Conservation (phyloP, 1,140 invertebrate species). For the Anoplolepis gracilipes region DNA sequence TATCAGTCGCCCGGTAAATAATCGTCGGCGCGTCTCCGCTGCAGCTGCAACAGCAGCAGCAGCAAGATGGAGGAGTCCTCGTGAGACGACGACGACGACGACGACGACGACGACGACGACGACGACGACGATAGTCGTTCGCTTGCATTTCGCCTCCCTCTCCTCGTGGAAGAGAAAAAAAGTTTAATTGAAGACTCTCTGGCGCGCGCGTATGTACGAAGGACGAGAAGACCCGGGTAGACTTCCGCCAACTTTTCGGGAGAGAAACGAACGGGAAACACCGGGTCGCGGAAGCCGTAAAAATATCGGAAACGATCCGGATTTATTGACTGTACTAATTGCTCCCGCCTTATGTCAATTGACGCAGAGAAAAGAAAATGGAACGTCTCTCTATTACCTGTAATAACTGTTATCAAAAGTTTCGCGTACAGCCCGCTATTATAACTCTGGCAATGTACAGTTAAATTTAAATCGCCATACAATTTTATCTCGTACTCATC, state of each 20-base stretch:
- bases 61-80: neutral
- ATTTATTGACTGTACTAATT: conserved; percentile 51
- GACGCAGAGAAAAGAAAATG: neutral
- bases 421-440: too few species aligned
- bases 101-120: too few species aligned
- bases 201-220: neutral
- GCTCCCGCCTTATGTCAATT: neutral
- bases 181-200: conserved; percentile 25
- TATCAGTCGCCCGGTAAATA: conserved; percentile 46
- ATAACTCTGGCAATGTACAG: neutral
- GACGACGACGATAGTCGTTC: too few species aligned
- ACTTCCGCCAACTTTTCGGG: conserved; percentile 10
- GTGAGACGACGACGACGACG: conserved; percentile 10
- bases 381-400: neutral
- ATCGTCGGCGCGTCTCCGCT: neutral
- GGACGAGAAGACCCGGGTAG: neutral
- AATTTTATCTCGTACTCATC: conserved; percentile 16
- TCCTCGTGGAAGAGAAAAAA: conserved; percentile 3
- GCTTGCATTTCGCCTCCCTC: neutral
- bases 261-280: conserved; percentile 24
- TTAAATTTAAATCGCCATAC: neutral
- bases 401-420: conserved; percentile 2
- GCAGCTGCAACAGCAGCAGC: neutral
- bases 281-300: conserved; percentile 26
- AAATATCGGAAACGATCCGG: conserved; percentile 25